Percentiles rank a stretch among this genome's conserved stretches.
Evolutionary conservation across 2,113 vertebrate species (phyloP).

Genomic region (Andinoacara biseriatus): DNA sequence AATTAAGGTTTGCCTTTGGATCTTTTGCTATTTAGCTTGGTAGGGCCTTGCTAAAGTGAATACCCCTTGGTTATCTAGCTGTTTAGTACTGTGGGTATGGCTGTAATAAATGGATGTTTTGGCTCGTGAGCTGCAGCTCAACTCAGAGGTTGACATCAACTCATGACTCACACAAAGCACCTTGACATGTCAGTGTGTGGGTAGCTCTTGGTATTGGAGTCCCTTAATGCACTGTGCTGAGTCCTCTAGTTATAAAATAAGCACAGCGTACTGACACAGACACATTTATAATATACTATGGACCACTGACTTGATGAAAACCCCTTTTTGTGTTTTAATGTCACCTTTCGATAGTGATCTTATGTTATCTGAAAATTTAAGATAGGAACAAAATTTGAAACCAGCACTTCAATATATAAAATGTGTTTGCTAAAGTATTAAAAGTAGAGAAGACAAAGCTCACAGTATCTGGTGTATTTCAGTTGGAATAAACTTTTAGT

Average conservation of each 20-base stretch:
- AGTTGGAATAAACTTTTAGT: too few relatives aligned
- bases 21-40: conserved; percentile 58
- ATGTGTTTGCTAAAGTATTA: too few relatives aligned
- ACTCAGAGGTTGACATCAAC: conserved; percentile 52
- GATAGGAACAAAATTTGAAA: too few relatives aligned
- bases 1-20: conserved; percentile 73
- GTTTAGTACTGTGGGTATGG: conserved; percentile 32
- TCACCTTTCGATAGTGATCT: too few relatives aligned
- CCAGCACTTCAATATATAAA: too few relatives aligned
- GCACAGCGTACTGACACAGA: not conserved
- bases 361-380: too few relatives aligned
- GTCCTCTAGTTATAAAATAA: not conserved
- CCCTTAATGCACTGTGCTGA: conserved; percentile 29
- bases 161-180: conserved; percentile 56
- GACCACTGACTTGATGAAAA: too few relatives aligned
- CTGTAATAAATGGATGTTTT: conserved; percentile 49
- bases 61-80: conserved; percentile 47
- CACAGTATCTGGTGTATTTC: too few relatives aligned
- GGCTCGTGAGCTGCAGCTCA: conserved; percentile 37
- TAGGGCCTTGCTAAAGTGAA: conserved; percentile 54
- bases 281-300: not conserved
- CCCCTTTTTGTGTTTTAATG: too few relatives aligned
- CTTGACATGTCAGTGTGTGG: conserved; percentile 61
- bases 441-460: too few relatives aligned
- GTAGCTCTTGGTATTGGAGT: conserved; percentile 26